phyloP scores from a whole-genome alignment of 37 sponge, comb jelly and placozoan genomes.

The Cladorhizidae sp. region DNA sequence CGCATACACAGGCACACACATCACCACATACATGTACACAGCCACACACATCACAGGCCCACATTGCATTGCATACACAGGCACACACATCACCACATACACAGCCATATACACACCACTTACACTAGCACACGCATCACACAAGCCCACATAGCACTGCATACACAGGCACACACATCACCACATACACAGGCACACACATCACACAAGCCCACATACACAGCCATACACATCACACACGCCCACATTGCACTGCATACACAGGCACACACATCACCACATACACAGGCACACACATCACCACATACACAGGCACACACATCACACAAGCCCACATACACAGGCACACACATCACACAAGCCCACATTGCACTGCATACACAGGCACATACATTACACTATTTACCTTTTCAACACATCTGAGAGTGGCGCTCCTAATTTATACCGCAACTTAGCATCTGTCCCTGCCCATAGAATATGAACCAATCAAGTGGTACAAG shows the following conservation, averaged over 20 bases:
- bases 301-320: not conserved
- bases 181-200: not conserved
- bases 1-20: not conserved
- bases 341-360: not conserved
- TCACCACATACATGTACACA: too few species aligned
- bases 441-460: not conserved
- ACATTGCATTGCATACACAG: not conserved
- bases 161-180: not conserved
- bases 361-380: not conserved
- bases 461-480: not conserved
- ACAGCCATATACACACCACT: not conserved
- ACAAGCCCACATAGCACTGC: too few species aligned
- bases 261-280: not conserved
- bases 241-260: not conserved
- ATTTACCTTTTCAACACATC: not conserved
- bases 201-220: not conserved
- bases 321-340: not conserved
- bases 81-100: not conserved
- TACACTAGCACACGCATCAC: not conserved
- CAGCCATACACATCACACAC: not conserved
- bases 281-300: not conserved
- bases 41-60: not conserved
- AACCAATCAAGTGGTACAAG: not conserved
- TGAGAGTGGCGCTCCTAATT: not conserved
- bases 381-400: not conserved